Percentiles rank a stretch among this genome's conserved stretches.
Evolutionary conservation across 2,797 vertebrate genomes (phyloP).

Genomic region (Gephyroberyx darwinii): DNA sequence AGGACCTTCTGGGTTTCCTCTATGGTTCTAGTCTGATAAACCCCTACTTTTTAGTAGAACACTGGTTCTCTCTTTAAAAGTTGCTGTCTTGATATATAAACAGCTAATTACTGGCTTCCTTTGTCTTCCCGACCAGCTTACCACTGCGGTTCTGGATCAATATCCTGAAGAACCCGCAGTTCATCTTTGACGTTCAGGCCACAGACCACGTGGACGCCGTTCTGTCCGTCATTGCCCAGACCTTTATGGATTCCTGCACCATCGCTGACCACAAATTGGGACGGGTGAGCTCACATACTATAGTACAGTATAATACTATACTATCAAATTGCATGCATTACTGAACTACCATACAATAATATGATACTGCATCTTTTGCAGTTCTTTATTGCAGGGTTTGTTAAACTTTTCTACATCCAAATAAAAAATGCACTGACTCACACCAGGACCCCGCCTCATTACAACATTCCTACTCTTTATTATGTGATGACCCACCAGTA

Average conservation of each 20-base stretch:
- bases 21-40: not conserved
- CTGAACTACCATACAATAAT: too few relatives aligned
- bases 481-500: not conserved
- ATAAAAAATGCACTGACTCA: not conserved
- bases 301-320: too few relatives aligned
- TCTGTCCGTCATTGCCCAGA: conserved; percentile 95
- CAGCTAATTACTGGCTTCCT: not conserved
- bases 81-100: not conserved
- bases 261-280: conserved; percentile 97
- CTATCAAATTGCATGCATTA: too few relatives aligned
- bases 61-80: not conserved
- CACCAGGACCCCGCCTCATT: not conserved
- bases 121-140: conserved; percentile 78
- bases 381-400: not conserved
- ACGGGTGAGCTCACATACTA: conserved; percentile 81
- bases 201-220: conserved; percentile 94
- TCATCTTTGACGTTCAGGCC: conserved; percentile 95
- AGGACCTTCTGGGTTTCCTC: not conserved
- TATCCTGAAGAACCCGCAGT: conserved; percentile 97
- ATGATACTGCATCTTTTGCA: not conserved
- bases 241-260: conserved; percentile 98
- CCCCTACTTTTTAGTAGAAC: not conserved
- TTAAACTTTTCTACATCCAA: not conserved
- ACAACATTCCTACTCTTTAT: not conserved
- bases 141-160: conserved; percentile 98